phyloP scores from a whole-genome alignment of 1,140 invertebrate genomes.

The Cydia splendana region DNA sequence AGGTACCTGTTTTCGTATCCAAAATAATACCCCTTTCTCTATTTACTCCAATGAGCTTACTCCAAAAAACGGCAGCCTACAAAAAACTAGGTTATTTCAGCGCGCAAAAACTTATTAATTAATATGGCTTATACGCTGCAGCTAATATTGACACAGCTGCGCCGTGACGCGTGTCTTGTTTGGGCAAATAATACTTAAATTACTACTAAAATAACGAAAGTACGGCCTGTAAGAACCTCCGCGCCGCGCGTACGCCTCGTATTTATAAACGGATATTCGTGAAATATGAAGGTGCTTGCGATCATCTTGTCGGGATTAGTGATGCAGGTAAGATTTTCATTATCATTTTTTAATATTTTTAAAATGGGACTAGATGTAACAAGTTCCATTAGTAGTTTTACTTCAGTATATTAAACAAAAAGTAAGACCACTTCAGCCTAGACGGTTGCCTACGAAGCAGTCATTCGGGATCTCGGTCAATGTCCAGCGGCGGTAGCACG shows the following conservation, averaged over 20 bases:
- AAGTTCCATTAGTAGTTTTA: no score
- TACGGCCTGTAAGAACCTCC: not conserved
- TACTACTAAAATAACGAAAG: not conserved
- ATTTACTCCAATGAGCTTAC: not conserved
- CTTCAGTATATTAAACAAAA: no score
- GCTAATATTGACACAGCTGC: constrained; percentile 41
- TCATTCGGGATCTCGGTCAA: no score
- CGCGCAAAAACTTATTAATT: constrained; percentile 2
- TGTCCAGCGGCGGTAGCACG: no score
- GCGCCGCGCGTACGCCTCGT: not conserved
- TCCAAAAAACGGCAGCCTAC: not conserved
- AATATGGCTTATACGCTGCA: not conserved
- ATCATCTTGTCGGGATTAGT: constrained; percentile 44
- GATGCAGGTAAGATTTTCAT: constrained; percentile 40
- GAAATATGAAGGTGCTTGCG: constrained; percentile 43
- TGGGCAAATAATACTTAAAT: constrained; percentile 38
- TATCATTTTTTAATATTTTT: constrained; percentile 34
- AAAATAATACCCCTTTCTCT: not conserved
- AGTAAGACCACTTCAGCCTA: no score
- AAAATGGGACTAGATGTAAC: not conserved
- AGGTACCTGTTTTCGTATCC: not conserved
- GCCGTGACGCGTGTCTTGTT: constrained; percentile 41
- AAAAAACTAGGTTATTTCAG: not conserved
- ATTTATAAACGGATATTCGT: not conserved
- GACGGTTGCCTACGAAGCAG: no score